These are phyloP conservation scores for Falco rusticolus DNA, from an alignment of 2,797 vertebrate genomes.

Conservation along the genomic window DNA sequence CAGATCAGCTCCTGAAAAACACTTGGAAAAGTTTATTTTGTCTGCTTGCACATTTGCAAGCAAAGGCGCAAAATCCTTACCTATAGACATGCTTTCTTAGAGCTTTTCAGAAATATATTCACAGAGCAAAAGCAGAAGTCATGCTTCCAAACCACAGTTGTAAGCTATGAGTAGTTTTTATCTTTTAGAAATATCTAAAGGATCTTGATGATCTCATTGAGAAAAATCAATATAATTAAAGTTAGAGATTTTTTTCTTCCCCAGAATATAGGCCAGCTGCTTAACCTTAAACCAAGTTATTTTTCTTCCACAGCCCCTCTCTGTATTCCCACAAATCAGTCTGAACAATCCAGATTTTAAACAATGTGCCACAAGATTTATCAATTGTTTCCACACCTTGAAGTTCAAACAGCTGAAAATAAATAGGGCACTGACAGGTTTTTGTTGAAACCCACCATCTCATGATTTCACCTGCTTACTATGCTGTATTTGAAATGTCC, in stretches of 20 bases:
- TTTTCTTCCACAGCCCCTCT: background rate
- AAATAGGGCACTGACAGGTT: background rate
- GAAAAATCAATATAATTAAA: background rate
- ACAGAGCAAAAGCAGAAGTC: background rate
- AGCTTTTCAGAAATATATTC: background rate
- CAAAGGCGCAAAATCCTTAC: background rate
- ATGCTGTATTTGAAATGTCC: background rate
- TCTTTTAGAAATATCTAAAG: background rate
- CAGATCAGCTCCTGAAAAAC: background rate
- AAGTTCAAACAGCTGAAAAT: background rate
- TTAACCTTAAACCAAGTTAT: background rate
- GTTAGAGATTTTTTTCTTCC: rapidly evolving
- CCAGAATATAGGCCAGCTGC: background rate
- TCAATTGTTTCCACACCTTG: background rate
- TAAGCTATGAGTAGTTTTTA: background rate
- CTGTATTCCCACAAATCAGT: background rate
- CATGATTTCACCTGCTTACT: background rate
- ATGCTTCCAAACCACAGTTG: background rate
- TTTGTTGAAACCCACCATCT: background rate
- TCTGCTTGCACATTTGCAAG: background rate
- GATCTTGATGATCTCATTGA: background rate
- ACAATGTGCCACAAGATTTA: background rate
- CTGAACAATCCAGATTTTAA: background rate
- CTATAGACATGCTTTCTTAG: background rate
- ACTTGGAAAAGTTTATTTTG: background rate